Percentiles rank a stretch among this genome's conserved stretches.
phyloP scores from a whole-genome alignment of 2,113 vertebrate species.

The Smithornis capensis region DNA sequence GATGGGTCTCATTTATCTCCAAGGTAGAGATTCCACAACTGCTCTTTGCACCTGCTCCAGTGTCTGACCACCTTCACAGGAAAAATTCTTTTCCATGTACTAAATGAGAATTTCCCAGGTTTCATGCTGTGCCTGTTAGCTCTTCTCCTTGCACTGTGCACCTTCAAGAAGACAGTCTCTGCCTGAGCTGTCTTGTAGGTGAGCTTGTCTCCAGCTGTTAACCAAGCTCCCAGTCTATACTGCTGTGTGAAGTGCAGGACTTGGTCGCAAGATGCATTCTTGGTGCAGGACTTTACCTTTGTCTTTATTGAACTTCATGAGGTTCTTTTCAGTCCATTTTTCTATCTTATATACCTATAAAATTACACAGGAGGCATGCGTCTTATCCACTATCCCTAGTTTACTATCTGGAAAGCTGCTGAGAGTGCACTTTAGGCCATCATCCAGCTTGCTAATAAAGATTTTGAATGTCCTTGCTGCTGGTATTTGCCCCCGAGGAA shows the following conservation, averaged over 20 bases:
- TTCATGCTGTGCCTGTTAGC: background rate
- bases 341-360: background rate
- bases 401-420: background rate
- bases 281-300: background rate
- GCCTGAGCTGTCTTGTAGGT: background rate
- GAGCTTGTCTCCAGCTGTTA: background rate
- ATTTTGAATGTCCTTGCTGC: background rate
- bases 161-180: background rate
- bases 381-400: background rate
- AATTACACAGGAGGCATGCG: background rate
- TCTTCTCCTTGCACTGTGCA: background rate
- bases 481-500: background rate
- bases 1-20: background rate
- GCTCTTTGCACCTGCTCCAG: background rate
- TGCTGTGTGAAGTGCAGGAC: too few species aligned
- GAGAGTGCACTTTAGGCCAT: background rate
- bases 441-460: background rate
- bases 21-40: background rate
- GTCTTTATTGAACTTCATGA: background rate
- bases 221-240: background rate
- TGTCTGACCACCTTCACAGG: background rate
- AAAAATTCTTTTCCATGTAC: background rate
- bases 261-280: background rate
- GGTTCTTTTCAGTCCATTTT: background rate
- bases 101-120: background rate